Conservation (phyloP, 2,888 invertebrate genomes). For the Nymphalis urticae region DNA sequence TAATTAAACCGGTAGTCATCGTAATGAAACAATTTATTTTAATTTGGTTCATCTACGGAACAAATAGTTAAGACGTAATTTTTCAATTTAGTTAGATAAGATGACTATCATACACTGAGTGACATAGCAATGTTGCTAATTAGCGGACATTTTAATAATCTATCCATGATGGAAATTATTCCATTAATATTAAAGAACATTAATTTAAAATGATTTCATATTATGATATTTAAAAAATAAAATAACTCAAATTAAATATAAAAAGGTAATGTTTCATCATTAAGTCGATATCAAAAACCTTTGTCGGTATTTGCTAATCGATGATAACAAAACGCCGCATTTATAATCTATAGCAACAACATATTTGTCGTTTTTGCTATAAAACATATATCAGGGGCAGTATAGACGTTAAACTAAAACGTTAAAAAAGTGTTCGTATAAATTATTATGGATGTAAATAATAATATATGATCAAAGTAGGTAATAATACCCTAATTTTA, state of each 20-base stretch:
- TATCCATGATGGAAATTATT: too few relatives aligned
- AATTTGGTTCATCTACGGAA: slow-evolving; percentile 19
- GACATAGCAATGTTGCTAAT: too few relatives aligned
- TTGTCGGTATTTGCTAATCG: background rate
- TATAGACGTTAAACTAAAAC: background rate
- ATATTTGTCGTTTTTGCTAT: background rate
- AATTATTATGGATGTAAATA: background rate
- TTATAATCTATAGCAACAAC: background rate
- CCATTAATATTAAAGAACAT: too few relatives aligned
- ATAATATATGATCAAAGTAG: too few relatives aligned
- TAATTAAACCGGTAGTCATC: background rate
- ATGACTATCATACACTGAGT: too few relatives aligned
- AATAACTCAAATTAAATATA: too few relatives aligned
- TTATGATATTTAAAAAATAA: too few relatives aligned
- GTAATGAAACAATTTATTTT: background rate
- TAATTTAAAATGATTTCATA: too few relatives aligned
- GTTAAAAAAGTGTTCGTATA: background rate
- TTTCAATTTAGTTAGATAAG: slow-evolving; percentile 32
- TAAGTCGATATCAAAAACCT: too few relatives aligned
- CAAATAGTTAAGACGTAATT: slow-evolving; percentile 28
- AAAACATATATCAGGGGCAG: background rate
- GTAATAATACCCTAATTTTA: too few relatives aligned
- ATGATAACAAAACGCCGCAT: background rate
- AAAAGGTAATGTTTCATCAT: too few relatives aligned
- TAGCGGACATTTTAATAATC: too few relatives aligned